These are phyloP conservation scores for Acrobasis consociella DNA, from an alignment of 2,888 invertebrate genomes.

Conservation along the genomic window DNA sequence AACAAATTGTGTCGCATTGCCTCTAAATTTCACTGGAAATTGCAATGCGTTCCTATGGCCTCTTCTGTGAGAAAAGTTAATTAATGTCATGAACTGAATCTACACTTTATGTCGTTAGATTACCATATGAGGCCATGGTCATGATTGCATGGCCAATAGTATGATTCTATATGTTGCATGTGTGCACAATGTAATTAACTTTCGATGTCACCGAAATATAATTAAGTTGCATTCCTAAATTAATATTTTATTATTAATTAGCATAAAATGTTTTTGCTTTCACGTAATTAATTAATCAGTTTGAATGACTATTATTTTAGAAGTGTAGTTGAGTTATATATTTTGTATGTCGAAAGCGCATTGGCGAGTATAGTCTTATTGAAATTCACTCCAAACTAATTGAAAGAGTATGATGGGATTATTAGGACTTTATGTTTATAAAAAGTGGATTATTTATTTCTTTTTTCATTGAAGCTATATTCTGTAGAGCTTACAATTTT, in stretches of 20 bases:
- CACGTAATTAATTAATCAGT: constrained; percentile 9
- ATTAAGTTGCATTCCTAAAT: constrained; percentile 13
- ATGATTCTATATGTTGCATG: not conserved
- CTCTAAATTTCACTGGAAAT: no score
- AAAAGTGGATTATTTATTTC: constrained; percentile 5
- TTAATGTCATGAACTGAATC: no score
- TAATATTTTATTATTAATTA: constrained; percentile 21
- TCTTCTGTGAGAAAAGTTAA: no score
- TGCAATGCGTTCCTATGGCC: no score
- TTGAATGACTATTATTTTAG: constrained; percentile 1
- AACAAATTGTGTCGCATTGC: no score
- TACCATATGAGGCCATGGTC: not conserved
- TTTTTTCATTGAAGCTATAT: not conserved
- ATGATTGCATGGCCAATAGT: no score
- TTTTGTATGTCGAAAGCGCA: constrained; percentile 12
- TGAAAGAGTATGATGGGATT: not conserved
- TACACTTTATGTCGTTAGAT: no score
- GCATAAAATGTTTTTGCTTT: constrained; percentile 10
- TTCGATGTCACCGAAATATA: not conserved
- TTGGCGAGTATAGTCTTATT: not conserved
- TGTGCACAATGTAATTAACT: not conserved
- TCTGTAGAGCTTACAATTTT: not conserved
- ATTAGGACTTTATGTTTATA: not conserved
- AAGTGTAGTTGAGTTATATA: constrained; percentile 3
- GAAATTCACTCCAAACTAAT: not conserved